Evolutionary conservation across 1,140 invertebrate genomes (phyloP), one percentile per base, ranked within the genome.

Genomic region (Ips nitidus): DNA sequence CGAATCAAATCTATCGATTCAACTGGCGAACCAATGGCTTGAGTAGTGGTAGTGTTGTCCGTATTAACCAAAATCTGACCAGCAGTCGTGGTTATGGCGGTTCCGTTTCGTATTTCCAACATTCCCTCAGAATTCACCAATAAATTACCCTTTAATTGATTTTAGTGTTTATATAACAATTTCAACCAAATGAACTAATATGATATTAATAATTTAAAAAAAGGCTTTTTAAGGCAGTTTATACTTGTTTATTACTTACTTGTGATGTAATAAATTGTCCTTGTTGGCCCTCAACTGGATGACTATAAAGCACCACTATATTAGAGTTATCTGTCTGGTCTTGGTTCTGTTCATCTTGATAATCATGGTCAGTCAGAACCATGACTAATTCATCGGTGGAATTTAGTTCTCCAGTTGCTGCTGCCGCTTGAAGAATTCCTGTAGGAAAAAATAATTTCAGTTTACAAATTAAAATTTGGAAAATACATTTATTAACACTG

Each of bases 231-330:
- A 22, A 22, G 22, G 22, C 22, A 22, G 22, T 22, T 22, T 22
- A 22, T 22, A 22, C 22, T 22, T 22, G 22, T 22, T 55, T 22
- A 36, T 55, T 36, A 7, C 41, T 64, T 73, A 75, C 75, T 81
- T 83, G 73, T 57, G 75, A 75, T 39, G 78, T 77, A 61, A 80
- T 79, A 71, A 74, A 86, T 74, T 85, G 82, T 66, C 84, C 84
- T 72, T 81, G 80, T 75, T 82, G 80, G 55, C 82, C 81, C 75
- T 84, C 82, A 40, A 85, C 80, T 42, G 82, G 82, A 76, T 87
- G 85, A 75, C 84, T 86, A 63, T 86, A 87, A n/a, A 87, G 81
- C 41, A 86, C 85, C 38, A 87, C 85, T 75, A 86, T 86, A 72
- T 86, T 87, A 3, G 84, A 83, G 77, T 85, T 85, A 59, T 85